phyloP scores from a whole-genome alignment of 2,888 invertebrate species.

The Tenthredo livida region DNA sequence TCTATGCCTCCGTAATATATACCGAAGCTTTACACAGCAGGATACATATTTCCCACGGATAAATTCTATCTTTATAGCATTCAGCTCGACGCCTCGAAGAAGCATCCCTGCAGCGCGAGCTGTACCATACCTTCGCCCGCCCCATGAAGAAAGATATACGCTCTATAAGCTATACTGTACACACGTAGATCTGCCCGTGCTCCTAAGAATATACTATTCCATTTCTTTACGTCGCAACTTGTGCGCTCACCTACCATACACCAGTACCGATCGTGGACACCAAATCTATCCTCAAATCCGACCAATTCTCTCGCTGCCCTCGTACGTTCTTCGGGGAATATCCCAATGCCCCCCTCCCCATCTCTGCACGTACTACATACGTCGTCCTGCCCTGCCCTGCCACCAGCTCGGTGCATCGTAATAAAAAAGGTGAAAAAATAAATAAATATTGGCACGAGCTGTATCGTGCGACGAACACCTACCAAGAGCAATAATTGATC shows the following conservation, averaged over 20 bases:
- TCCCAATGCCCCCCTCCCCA: background rate
- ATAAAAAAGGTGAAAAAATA: background rate
- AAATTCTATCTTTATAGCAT: constrained; percentile 32
- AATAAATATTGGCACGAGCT: background rate
- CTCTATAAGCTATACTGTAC: background rate
- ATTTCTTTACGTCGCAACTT: constrained; percentile 38
- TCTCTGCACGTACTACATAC: constrained; percentile 1
- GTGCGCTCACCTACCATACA: too few species aligned
- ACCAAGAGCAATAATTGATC: constrained; percentile 27
- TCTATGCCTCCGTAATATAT: constrained; percentile 31
- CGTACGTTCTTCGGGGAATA: background rate
- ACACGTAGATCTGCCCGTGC: background rate
- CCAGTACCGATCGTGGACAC: background rate
- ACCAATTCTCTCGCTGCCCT: constrained; percentile 62
- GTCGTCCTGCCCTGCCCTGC: background rate
- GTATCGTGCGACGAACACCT: background rate
- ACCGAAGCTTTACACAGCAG: constrained; percentile 26
- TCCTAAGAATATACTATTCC: constrained; percentile 26
- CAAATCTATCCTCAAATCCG: constrained; percentile 59
- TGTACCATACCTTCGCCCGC: background rate
- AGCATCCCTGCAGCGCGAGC: constrained; percentile 19
- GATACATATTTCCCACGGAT: constrained; percentile 45
- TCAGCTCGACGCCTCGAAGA: constrained; percentile 21
- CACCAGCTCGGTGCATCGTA: constrained; percentile 1
- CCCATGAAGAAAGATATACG: constrained; percentile 12